Base-by-base conservation (phyloP, 1,140 invertebrate species). In the Megalonaias nervosa region DNA sequence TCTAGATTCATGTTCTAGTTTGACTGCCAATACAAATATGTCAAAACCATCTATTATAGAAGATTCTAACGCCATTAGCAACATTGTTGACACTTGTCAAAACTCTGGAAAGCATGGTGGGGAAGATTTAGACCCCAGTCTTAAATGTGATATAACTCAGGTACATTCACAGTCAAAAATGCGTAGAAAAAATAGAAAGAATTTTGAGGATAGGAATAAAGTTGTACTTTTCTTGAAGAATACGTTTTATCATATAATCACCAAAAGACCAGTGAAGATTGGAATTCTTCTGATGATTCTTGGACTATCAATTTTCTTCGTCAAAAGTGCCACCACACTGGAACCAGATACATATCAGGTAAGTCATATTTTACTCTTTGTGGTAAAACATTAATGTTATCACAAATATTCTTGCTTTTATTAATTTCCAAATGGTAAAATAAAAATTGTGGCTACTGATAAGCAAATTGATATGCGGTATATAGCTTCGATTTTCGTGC, bases 311-410 rank as follows among this genome's bases (percentile, higher is more conserved):
- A 70, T 74, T 2, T 82, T 82, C 26, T 88, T 87, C 59, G 74
- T 83, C 11, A 78, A 83, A 66, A 83, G 81, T 59, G 84, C 85
- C n/a, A 72, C 85, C 9, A 80, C 67, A 1, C n/a, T 89, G 26
- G 70, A 86, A 68, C 79, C 84, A 21, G 82, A 88, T 56, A 81
- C 85, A 48, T 77, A 89, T 58, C 80, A 81, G 81, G 88, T 89
- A 81, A 80, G 76, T 66, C 12, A 16, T 31, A 61, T 19, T 21
- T 19, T 61, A 21, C 60, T 19, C 21, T 6, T 61, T 61, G 21
- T 31, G 5, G 31, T 31, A 31, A 31, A 31, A 31, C 2, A 31
- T 31, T 31, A 31, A 1, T 31, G 5, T 31, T 31, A 31, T 31
- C 31, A 31, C 31, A n/a, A 31, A 31, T 31, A 31, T 31, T 31